Evolutionary conservation across 64 coral and sea anemone species (phyloP).

Genomic region (Acropora tenuis): DNA sequence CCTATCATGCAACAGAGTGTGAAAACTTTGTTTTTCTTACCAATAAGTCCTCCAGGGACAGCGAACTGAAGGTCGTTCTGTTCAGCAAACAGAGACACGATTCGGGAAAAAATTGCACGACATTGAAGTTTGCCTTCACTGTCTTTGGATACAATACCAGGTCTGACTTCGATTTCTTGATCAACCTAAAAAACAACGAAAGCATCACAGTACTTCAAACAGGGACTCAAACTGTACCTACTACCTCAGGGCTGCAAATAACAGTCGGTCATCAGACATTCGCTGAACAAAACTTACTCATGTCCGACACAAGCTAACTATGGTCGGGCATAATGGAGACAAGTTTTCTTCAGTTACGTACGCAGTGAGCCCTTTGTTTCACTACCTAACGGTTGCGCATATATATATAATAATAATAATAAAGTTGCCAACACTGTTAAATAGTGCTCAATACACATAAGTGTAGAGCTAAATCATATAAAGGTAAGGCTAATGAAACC

Average conservation of each 20-base stretch:
- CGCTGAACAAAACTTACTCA: too few species aligned
- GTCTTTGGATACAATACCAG: constrained; percentile 99
- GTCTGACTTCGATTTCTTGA: constrained; percentile 99
- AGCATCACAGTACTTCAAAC: not conserved
- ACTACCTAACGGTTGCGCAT: too few species aligned
- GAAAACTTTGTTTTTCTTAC: constrained; percentile 28
- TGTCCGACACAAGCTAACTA: too few species aligned
- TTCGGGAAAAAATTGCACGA: constrained; percentile 92
- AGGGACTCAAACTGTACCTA: not conserved
- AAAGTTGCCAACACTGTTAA: too few species aligned
- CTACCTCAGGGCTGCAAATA: too few species aligned
- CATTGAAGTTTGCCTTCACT: constrained; percentile 95
- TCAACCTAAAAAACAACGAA: constrained; percentile 49
- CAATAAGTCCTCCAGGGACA: constrained; percentile 91
- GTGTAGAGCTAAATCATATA: too few species aligned
- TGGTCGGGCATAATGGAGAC: too few species aligned
- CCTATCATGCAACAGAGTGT: not conserved
- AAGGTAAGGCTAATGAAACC: too few species aligned
- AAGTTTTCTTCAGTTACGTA: too few species aligned
- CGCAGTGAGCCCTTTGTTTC: too few species aligned
- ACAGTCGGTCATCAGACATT: not conserved
- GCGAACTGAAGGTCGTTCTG: constrained; percentile 99
- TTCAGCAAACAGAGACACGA: constrained; percentile 98
- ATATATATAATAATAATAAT: too few species aligned
- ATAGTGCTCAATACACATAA: too few species aligned